A percentile compares a stretch with the other conserved stretches of the same genome.
phyloP scores from a whole-genome alignment of 2,113 vertebrate genomes.

The Podilymbus podiceps region DNA sequence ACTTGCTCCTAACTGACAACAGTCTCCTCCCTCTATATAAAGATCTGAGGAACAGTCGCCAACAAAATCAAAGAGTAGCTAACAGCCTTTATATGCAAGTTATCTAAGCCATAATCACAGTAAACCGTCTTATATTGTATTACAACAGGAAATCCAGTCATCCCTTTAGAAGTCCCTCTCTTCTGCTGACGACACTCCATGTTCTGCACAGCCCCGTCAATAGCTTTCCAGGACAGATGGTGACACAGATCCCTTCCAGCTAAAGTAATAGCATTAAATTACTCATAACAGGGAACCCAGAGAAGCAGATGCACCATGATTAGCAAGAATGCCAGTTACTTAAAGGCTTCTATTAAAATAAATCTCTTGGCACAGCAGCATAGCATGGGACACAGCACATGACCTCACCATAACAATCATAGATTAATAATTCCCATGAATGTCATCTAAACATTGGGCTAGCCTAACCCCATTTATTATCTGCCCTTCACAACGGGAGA shows the following conservation, averaged over 20 bases:
- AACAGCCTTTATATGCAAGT: not conserved
- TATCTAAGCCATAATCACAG: not conserved
- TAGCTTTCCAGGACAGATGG: conserved; percentile 69
- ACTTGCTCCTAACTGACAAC: not conserved
- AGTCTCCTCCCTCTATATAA: not conserved
- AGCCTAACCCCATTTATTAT: conserved; percentile 27
- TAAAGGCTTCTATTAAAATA: conserved; percentile 71
- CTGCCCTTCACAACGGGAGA: conserved; percentile 2
- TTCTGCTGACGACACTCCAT: conserved; percentile 29
- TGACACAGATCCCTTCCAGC: conserved; percentile 69
- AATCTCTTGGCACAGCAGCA: conserved; percentile 53
- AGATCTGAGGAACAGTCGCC: not conserved
- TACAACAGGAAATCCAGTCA: conserved; percentile 48
- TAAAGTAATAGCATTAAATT: conserved; percentile 73
- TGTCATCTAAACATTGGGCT: conserved; percentile 6
- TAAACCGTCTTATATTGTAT: conserved; percentile 20
- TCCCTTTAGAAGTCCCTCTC: conserved; percentile 13
- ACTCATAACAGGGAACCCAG: conserved; percentile 65
- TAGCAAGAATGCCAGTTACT: conserved; percentile 71
- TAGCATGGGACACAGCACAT: conserved; percentile 51
- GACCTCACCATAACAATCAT: conserved; percentile 25
- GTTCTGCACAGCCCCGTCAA: conserved; percentile 42
- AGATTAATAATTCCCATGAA: conserved; percentile 49
- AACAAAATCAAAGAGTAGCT: not conserved
- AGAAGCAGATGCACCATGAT: conserved; percentile 70